Base-by-base conservation (phyloP, 2,113 vertebrate species). In the Pelecanoides urinatrix region DNA sequence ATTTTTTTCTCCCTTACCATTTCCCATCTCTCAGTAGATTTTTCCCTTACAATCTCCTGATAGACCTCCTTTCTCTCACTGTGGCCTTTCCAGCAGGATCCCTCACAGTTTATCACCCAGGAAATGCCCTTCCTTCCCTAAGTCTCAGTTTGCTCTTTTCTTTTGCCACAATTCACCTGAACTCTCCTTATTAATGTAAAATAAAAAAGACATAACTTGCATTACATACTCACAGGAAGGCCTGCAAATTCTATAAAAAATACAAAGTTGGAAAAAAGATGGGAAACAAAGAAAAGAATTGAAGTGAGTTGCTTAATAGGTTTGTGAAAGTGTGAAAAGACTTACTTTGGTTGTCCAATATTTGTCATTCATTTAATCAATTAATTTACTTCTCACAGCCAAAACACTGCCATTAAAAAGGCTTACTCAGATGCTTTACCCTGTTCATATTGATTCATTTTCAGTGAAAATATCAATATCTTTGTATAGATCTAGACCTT, bases 401-500 rank as follows among this genome's bases (percentile, higher is more conserved):
- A 97, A 98, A 98, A 98, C 97, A 97, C 84, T 96, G 97, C 98
- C 98, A 98, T 98, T 99, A 99, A 99, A 98, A 98, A 98, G 97
- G 97, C 98, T 99, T 98, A 98, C 98, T 99, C 98, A 98, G 98
- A 98, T 97, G 97, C 97, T 97, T 97, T 97, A 96, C 93, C 98
- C 97, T 98, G 98, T 97, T 97, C 96, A 62, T 98, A 99, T 99
- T 97, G 99, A 99, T 99, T 98, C 97, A 90, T 97, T 97, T 98
- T 98, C 98, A 97, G 97, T 98, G 98, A 97, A 99, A 99, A 99
- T 99, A 99, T 99, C 99, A 98, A 99, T 99, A 99, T 96, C 97
- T 98, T 99, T 98, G 91, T 99, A 99, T 98, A 97, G 98, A 98
- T 98, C 95, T 97, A 97, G 98, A 98, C 97, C 98, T 98, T 98